These are phyloP conservation scores for Acronicta leporina DNA, from an alignment of 2,888 invertebrate species.

Conservation along the genomic window DNA sequence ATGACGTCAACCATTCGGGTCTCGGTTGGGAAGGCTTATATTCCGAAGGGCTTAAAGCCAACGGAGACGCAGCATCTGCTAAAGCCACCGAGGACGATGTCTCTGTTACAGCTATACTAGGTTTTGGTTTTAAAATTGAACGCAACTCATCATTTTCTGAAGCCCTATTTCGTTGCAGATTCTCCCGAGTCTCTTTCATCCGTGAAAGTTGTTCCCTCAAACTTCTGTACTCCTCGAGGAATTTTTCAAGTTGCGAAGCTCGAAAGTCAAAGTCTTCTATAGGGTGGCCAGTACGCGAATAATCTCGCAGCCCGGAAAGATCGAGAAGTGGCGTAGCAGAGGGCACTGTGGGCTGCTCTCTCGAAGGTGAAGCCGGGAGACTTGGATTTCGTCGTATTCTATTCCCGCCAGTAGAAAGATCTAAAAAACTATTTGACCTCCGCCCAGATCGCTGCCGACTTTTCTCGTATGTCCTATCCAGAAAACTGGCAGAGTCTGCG, in stretches of 20 bases:
- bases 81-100: constrained; percentile 81
- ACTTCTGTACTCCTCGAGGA: constrained; percentile 93
- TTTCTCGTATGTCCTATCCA: constrained; percentile 79
- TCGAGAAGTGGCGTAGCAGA: constrained; percentile 91
- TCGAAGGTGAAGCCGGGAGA: constrained; percentile 91
- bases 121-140: constrained; percentile 89
- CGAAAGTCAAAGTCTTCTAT: constrained; percentile 92
- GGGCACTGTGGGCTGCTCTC: constrained; percentile 80
- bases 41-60: constrained; percentile 81
- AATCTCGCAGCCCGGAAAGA: constrained; percentile 87
- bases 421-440: constrained; percentile 92
- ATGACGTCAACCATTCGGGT: constrained; percentile 83
- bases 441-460: constrained; percentile 78
- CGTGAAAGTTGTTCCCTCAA: constrained; percentile 93
- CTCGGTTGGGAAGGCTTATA: constrained; percentile 80
- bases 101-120: constrained; percentile 85
- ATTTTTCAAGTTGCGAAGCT: constrained; percentile 93
- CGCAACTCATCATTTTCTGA: constrained; percentile 87
- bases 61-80: constrained; percentile 80
- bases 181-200: constrained; percentile 94
- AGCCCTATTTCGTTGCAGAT: constrained; percentile 85
- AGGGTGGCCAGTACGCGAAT: constrained; percentile 81
- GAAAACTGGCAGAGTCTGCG: constrained; percentile 89
- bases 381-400: constrained; percentile 87
- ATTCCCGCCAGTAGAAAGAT: constrained; percentile 88